These are phyloP conservation scores for Eupithecia tripunctaria DNA, from an alignment of 2,888 invertebrate species.

Conservation along the genomic window DNA sequence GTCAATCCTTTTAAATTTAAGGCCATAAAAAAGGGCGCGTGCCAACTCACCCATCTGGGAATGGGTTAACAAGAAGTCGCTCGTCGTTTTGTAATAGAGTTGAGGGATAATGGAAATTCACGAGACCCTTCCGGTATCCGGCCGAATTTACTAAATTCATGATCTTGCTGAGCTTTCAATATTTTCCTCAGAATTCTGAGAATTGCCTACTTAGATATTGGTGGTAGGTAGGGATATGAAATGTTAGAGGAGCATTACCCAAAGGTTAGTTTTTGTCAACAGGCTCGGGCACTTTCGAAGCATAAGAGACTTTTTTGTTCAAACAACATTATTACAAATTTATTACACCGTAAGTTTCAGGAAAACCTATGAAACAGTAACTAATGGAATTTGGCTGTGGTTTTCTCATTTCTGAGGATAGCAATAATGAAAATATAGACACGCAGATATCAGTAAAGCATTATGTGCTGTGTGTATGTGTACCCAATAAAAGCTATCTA, in stretches of 20 bases:
- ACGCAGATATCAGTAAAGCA: neutral
- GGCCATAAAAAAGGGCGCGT: conserved; percentile 25
- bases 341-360: neutral
- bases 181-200: conserved; percentile 7
- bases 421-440: neutral
- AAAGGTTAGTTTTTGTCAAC: neutral
- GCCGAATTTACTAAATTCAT: conserved; percentile 8
- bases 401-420: neutral
- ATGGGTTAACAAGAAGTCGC: conserved; percentile 26
- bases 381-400: neutral
- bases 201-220: conserved; percentile 4
- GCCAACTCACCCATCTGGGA: conserved; percentile 20
- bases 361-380: neutral
- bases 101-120: conserved; percentile 18
- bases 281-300: neutral
- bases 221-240: neutral
- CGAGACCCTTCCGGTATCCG: conserved; percentile 15
- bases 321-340: neutral
- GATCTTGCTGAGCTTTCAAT: conserved; percentile 15
- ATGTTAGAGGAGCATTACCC: neutral
- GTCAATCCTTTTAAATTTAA: conserved; percentile 6
- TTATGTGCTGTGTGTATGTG: no score
- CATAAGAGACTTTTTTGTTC: neutral
- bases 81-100: conserved; percentile 16
- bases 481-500: no score